Evolutionary conservation across 2,888 invertebrate species (phyloP).

Genomic region (Caenorhabditis japonica): DNA sequence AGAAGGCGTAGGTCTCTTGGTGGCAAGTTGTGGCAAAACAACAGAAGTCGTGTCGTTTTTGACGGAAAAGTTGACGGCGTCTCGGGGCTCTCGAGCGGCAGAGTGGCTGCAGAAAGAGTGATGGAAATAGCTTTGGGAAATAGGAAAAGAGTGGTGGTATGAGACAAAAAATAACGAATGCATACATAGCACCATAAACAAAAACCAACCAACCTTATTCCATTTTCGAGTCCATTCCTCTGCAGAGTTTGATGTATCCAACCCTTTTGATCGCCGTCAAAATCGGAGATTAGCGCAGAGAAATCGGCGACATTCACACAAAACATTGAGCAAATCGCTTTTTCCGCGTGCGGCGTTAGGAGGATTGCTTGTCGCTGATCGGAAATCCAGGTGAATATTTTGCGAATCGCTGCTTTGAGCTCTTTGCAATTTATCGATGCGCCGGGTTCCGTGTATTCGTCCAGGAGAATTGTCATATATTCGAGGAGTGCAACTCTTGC

Average conservation of each 20-base stretch:
- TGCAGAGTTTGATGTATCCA: slow-evolving; percentile 45
- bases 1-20: slow-evolving; percentile 10
- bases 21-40: slow-evolving; percentile 18
- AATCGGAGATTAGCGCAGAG: slow-evolving; percentile 18
- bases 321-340: slow-evolving; percentile 44
- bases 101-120: slow-evolving; percentile 9
- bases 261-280: slow-evolving; percentile 29
- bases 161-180: slow-evolving; percentile 32
- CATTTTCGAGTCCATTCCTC: slow-evolving; percentile 39
- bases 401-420: slow-evolving; percentile 24
- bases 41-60: slow-evolving; percentile 16
- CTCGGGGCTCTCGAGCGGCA: background rate
- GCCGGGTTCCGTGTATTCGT: slow-evolving; percentile 35
- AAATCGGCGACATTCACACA: slow-evolving; percentile 40
- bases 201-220: slow-evolving; percentile 34
- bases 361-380: slow-evolving; percentile 28
- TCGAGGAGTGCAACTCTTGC: slow-evolving; percentile 36
- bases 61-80: background rate
- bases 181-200: no score
- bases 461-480: slow-evolving; percentile 40
- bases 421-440: slow-evolving; percentile 24
- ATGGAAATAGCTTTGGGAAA: background rate
- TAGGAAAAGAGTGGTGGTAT: slow-evolving; percentile 3
- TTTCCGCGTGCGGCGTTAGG: slow-evolving; percentile 36
- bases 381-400: slow-evolving; percentile 36